Evolutionary conservation across 2,888 invertebrate species (phyloP).

Genomic region (Linyphia triangularis): DNA sequence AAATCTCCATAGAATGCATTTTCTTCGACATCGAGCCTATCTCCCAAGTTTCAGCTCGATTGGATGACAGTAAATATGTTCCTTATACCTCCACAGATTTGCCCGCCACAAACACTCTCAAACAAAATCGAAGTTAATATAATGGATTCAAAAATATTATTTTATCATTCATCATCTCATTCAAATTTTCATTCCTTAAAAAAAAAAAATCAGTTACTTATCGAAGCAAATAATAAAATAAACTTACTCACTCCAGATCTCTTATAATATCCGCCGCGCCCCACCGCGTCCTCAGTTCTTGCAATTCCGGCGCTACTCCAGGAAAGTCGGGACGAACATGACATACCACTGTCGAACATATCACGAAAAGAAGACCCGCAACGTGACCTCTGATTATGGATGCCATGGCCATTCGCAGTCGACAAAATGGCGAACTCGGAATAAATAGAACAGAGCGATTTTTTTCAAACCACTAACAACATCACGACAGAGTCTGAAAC

Average conservation of each 20-base stretch:
- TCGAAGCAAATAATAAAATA: too few relatives aligned
- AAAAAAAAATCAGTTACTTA: too few relatives aligned
- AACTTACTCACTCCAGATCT: conserved; percentile 70
- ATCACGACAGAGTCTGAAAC: not conserved
- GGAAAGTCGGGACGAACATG: conserved; percentile 44
- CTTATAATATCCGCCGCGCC: conserved; percentile 69
- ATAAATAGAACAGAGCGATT: not conserved
- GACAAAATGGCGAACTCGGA: not conserved
- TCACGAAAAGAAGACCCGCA: conserved; percentile 9
- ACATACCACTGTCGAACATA: conserved; percentile 45
- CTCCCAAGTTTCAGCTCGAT: too few relatives aligned
- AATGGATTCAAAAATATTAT: too few relatives aligned
- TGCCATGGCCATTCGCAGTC: not conserved
- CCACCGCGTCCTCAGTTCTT: conserved; percentile 61
- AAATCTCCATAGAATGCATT: too few relatives aligned
- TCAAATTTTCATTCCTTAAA: too few relatives aligned
- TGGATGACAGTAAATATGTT: too few relatives aligned
- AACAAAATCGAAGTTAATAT: too few relatives aligned
- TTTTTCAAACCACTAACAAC: not conserved
- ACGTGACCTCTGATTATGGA: not conserved
- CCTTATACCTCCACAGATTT: too few relatives aligned
- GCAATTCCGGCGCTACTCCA: conserved; percentile 34
- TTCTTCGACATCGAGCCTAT: too few relatives aligned
- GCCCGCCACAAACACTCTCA: too few relatives aligned
- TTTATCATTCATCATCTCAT: too few relatives aligned